These are phyloP conservation scores for Malurus splendens DNA, from an alignment of 2,797 vertebrate genomes.

Conservation along the genomic window DNA sequence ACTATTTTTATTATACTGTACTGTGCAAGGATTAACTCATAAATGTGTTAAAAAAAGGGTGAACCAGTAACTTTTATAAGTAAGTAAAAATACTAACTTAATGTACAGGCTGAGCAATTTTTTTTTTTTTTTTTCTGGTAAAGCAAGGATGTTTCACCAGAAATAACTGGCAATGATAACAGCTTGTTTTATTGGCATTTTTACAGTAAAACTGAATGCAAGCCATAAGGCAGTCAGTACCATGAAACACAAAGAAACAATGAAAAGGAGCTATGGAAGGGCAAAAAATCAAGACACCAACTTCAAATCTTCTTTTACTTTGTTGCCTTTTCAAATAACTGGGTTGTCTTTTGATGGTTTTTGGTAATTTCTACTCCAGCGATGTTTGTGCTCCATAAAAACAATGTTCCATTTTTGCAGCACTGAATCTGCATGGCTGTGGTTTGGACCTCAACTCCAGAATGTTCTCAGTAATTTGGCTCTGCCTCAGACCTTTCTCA, in stretches of 20 bases:
- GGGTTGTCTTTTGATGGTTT: not conserved
- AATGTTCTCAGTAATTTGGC: not conserved
- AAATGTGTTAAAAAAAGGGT: not conserved
- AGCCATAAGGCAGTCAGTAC: not conserved
- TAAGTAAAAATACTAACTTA: not conserved
- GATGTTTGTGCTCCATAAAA: not conserved
- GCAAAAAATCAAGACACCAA: not conserved
- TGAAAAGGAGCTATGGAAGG: not conserved
- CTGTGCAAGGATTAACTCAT: not conserved
- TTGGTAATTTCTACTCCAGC: not conserved
- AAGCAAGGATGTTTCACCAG: not conserved
- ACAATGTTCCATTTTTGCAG: too few species aligned
- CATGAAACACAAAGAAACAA: not conserved
- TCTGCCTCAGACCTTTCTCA: not conserved
- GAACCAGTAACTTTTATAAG: not conserved
- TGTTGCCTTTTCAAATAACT: not conserved
- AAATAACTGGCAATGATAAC: not conserved
- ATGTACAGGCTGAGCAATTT: not conserved
- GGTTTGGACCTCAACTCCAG: not conserved
- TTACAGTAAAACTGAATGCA: not conserved
- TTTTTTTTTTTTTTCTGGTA: not conserved
- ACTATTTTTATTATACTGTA: not conserved
- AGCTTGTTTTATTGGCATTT: not conserved
- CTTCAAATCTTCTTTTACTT: not conserved
- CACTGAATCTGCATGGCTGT: accelerated